These are phyloP conservation scores for Callyntrura guangdongensis DNA, from an alignment of 2,888 invertebrate genomes.

Conservation along the genomic window DNA sequence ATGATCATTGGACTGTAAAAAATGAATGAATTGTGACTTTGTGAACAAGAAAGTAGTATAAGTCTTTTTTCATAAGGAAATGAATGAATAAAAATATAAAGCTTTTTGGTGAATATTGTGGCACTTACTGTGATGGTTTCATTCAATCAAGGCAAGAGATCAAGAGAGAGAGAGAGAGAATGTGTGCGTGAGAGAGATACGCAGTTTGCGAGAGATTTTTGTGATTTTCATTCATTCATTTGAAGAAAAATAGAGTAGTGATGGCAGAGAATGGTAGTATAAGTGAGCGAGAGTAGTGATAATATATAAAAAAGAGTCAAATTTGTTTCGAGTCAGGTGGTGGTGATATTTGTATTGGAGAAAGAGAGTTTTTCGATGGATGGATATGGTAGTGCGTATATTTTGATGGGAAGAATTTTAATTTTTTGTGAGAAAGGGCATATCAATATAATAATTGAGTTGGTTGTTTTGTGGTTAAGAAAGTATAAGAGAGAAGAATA, in stretches of 20 bases:
- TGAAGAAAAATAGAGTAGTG: constrained; percentile 33
- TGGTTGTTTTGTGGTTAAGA: constrained; percentile 25
- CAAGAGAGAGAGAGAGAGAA: constrained; percentile 53
- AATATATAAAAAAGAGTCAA: constrained; percentile 20
- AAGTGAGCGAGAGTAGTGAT: constrained; percentile 28
- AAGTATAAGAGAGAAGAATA: background rate
- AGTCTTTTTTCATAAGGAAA: constrained; percentile 21
- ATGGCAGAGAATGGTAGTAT: background rate
- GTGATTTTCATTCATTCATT: constrained; percentile 63
- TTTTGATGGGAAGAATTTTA: background rate
- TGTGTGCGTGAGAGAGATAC: constrained; percentile 52
- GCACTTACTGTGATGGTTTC: constrained; percentile 78
- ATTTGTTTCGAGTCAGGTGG: constrained; percentile 37
- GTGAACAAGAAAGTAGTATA: constrained; percentile 61
- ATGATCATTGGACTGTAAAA: constrained; percentile 2
- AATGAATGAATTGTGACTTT: constrained; percentile 59
- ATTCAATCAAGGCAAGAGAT: constrained; percentile 76
- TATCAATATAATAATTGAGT: background rate
- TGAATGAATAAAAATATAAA: constrained; percentile 53
- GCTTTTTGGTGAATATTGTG: constrained; percentile 71
- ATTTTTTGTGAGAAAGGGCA: constrained; percentile 15
- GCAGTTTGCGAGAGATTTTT: constrained; percentile 17
- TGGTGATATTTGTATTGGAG: constrained; percentile 18
- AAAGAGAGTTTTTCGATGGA: constrained; percentile 51
- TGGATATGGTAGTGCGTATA: constrained; percentile 6